phyloP scores from a whole-genome alignment of 2,888 invertebrate genomes.

The Eurytoma californica region DNA sequence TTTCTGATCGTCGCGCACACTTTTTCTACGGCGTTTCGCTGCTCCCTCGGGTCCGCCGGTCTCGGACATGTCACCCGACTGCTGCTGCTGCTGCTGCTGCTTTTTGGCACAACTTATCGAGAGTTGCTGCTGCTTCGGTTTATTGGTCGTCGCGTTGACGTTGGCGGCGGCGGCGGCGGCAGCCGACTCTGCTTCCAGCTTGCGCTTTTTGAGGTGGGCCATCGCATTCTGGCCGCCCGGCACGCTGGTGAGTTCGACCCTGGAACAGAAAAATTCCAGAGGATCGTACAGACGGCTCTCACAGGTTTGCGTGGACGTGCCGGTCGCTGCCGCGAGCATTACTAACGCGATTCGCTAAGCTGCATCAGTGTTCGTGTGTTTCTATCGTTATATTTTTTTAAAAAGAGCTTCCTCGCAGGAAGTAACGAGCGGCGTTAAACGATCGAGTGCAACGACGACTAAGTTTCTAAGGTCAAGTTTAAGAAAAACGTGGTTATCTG shows the following conservation, averaged over 20 bases:
- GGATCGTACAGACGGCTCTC: conserved; percentile 58
- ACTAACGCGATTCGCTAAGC: conserved; percentile 19
- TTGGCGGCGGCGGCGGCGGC: conserved; percentile 62
- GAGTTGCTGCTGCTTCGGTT: conserved; percentile 63
- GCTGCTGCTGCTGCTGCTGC: conserved; percentile 73
- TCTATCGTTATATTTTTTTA: background rate
- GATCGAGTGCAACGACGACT: background rate
- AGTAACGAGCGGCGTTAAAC: background rate
- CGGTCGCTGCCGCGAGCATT: conserved; percentile 43
- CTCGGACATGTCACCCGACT: conserved; percentile 73
- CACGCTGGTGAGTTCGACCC: conserved; percentile 76
- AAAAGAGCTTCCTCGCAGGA: background rate
- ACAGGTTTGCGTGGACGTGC: conserved; percentile 31
- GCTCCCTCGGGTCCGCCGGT: conserved; percentile 75
- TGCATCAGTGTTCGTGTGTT: conserved; percentile 12
- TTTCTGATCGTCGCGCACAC: conserved; percentile 69
- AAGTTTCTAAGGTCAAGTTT: background rate
- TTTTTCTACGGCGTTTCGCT: conserved; percentile 75
- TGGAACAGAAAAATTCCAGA: conserved; percentile 75
- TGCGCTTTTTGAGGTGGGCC: conserved; percentile 83
- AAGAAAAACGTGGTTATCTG: background rate
- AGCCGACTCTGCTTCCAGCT: conserved; percentile 79
- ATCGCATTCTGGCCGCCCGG: conserved; percentile 78
- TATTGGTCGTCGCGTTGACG: conserved; percentile 15
- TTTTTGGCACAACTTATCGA: conserved; percentile 59